Evolutionary conservation across 2,113 vertebrate genomes (phyloP).

Genomic region (Balaeniceps rex): DNA sequence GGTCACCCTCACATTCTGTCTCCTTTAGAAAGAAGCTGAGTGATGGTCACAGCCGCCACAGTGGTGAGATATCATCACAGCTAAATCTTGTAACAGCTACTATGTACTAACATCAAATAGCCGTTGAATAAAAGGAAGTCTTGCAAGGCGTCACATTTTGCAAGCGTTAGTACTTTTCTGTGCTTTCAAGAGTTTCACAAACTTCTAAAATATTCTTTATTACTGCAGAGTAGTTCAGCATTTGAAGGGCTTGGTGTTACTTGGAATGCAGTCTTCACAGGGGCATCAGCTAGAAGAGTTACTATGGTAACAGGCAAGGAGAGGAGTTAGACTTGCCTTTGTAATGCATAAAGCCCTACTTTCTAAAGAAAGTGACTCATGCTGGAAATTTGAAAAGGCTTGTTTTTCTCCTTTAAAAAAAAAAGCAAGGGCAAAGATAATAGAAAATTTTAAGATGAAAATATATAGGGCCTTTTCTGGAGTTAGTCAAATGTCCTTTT

Average conservation of each 20-base stretch:
- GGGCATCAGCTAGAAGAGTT: neutral
- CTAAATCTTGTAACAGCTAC: neutral
- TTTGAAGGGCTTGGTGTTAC: neutral
- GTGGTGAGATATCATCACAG: neutral
- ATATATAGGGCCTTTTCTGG: neutral
- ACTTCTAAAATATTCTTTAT: neutral
- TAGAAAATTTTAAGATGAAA: neutral
- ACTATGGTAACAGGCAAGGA: conserved; percentile 16
- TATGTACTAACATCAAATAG: neutral
- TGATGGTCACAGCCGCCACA: neutral
- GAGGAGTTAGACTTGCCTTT: neutral
- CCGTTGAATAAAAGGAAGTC: neutral
- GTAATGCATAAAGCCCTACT: neutral
- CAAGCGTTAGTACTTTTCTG: neutral
- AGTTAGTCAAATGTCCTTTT: neutral
- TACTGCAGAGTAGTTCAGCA: neutral
- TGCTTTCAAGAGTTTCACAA: neutral
- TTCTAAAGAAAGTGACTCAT: neutral
- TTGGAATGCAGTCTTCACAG: neutral
- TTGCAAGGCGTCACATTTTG: neutral
- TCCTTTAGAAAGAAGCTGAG: neutral
- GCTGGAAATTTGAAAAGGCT: neutral
- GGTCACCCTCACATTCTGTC: neutral
- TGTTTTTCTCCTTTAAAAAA: neutral
- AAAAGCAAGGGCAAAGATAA: neutral